phyloP scores from a whole-genome alignment of 2,797 vertebrate species.

The Megalops cyprinoides region DNA sequence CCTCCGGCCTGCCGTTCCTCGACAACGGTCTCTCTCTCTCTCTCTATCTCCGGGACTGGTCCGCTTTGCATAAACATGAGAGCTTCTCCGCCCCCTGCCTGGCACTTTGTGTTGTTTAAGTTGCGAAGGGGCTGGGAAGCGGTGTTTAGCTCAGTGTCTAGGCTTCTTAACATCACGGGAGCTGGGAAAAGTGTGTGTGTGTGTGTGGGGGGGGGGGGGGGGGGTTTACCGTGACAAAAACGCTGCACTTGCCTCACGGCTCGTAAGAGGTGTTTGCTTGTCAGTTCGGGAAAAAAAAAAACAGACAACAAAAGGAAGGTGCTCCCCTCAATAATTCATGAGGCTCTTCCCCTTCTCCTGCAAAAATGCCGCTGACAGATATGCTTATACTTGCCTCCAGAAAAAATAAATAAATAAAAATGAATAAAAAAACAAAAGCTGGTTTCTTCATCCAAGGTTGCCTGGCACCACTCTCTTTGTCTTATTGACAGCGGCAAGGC shows the following conservation, averaged over 20 bases:
- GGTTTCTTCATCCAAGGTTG: conserved; percentile 15
- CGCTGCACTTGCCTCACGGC: conserved; percentile 12
- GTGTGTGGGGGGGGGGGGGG: neutral
- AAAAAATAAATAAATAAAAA: neutral
- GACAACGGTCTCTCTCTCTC: too few species aligned
- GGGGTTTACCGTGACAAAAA: neutral
- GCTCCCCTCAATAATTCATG: conserved; percentile 37
- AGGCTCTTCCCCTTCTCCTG: conserved; percentile 29
- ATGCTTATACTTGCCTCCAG: neutral
- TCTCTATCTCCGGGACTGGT: conserved; percentile 9
- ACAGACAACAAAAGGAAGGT: conserved; percentile 29
- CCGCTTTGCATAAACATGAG: neutral
- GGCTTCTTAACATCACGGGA: neutral
- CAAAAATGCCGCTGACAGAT: conserved; percentile 24
- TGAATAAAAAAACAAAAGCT: neutral
- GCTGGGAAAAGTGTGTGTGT: neutral
- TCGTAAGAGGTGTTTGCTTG: conserved; percentile 24
- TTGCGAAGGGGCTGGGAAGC: neutral
- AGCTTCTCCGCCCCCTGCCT: neutral
- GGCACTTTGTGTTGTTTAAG: too few species aligned
- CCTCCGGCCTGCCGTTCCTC: neutral
- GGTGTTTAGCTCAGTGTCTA: neutral
- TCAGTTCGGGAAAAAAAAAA: conserved; percentile 25
- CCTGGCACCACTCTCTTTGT: conserved; percentile 26
- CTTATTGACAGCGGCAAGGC: conserved; percentile 29